Conservation (phyloP, 2,888 invertebrate genomes). For the Sphaerophoria taeniata region DNA sequence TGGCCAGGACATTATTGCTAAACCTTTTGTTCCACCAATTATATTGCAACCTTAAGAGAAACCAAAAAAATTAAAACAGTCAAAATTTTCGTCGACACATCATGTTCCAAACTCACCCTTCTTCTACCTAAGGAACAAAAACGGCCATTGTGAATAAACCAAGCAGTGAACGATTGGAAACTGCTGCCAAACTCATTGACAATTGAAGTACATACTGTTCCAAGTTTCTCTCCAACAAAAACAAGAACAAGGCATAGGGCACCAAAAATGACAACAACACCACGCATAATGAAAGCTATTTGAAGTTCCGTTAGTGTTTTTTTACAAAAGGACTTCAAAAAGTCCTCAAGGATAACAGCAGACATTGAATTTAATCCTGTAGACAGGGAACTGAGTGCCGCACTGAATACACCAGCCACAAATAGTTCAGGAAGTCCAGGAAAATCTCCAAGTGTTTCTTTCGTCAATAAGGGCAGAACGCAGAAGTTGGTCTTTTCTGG, state of each 20-base stretch:
- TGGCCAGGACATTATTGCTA: constrained; percentile 84
- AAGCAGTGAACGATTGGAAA: constrained; percentile 87
- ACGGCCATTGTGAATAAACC: constrained; percentile 88
- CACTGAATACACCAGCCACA: too few species aligned
- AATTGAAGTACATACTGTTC: constrained; percentile 89
- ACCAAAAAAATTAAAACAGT: constrained; percentile 8
- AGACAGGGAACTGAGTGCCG: constrained; percentile 91
- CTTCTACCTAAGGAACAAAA: constrained; percentile 87
- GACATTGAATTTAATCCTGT: constrained; percentile 91
- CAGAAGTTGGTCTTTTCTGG: constrained; percentile 90
- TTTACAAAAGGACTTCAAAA: constrained; percentile 85
- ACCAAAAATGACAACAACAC: constrained; percentile 87
- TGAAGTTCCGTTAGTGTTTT: constrained; percentile 84
- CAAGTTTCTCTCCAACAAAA: constrained; percentile 87
- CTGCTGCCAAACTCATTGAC: constrained; percentile 86
- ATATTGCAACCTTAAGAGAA: constrained; percentile 83
- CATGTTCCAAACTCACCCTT: constrained; percentile 81
- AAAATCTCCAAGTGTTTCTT: constrained; percentile 90
- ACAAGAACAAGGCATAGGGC: constrained; percentile 86
- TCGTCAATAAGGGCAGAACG: constrained; percentile 93
- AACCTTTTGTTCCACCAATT: constrained; percentile 84
- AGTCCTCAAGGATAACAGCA: constrained; percentile 89
- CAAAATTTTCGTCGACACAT: constrained; percentile 23
- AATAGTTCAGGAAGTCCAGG: constrained; percentile 94
- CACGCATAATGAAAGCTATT: constrained; percentile 86